These are phyloP conservation scores for Epicampocera succincta DNA, from an alignment of 2,888 invertebrate genomes.

Conservation along the genomic window DNA sequence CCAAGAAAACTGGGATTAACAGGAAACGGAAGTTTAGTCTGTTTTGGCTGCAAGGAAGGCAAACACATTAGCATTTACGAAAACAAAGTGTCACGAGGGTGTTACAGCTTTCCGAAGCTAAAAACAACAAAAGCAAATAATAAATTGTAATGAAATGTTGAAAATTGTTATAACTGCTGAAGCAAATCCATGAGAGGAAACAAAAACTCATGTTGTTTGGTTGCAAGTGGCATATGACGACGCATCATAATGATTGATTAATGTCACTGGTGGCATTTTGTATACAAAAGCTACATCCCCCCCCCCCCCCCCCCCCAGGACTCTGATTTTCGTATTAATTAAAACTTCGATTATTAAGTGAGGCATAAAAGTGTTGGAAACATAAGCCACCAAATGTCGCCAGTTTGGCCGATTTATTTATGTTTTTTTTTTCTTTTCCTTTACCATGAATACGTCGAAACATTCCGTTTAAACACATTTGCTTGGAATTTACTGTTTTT, in stretches of 20 bases:
- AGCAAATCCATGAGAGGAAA: slow-evolving; percentile 33
- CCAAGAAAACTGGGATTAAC: slow-evolving; percentile 62
- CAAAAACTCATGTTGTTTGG: slow-evolving; percentile 59
- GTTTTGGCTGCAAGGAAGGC: slow-evolving; percentile 6
- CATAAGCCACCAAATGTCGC: slow-evolving; percentile 66
- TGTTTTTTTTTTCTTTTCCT: no score
- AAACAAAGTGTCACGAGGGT: slow-evolving; percentile 66
- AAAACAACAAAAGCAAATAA: slow-evolving; percentile 44
- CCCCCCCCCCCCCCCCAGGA: neutral
- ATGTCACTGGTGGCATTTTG: slow-evolving; percentile 67
- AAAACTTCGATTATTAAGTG: slow-evolving; percentile 41
- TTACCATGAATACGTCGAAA: no score
- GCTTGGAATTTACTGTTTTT: no score
- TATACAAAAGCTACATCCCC: slow-evolving; percentile 29
- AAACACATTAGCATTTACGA: neutral
- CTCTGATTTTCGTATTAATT: slow-evolving; percentile 48
- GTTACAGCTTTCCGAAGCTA: slow-evolving; percentile 50
- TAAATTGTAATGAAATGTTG: slow-evolving; percentile 51
- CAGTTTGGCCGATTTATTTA: slow-evolving; percentile 19
- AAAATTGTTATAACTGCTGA: slow-evolving; percentile 60
- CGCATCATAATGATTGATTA: slow-evolving; percentile 65
- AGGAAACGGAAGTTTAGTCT: slow-evolving; percentile 70
- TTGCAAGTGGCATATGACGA: slow-evolving; percentile 66
- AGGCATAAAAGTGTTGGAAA: slow-evolving; percentile 43
- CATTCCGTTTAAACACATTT: no score